Percentiles rank a stretch among this genome's conserved stretches.
These are phyloP conservation scores for Oreonectes daqikongensis DNA, from an alignment of 2,797 vertebrate genomes.

Conservation along the genomic window DNA sequence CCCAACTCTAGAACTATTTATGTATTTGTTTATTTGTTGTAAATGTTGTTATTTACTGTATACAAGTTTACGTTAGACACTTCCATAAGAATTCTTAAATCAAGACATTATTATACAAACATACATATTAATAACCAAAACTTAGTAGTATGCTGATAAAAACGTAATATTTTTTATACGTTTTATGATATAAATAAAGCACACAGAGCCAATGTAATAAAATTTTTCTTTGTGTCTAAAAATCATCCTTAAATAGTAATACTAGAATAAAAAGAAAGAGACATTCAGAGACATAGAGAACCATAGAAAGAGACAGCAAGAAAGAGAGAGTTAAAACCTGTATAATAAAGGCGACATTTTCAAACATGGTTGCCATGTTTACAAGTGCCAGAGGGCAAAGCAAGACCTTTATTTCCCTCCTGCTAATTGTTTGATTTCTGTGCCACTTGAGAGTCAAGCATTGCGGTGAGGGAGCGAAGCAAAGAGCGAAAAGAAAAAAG, in stretches of 20 bases:
- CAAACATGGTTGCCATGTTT: conserved; percentile 71
- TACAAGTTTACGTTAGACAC: background rate
- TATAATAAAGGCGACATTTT: conserved; percentile 66
- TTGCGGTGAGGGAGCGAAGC: conserved; percentile 34
- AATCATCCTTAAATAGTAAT: background rate
- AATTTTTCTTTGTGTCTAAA: background rate
- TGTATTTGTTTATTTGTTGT: conserved; percentile 1
- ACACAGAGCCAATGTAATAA: background rate
- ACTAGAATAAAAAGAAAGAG: background rate
- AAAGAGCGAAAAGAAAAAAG: conserved; percentile 44
- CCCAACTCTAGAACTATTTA: conserved; percentile 54
- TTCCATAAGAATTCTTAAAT: background rate
- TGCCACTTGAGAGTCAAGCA: conserved; percentile 73
- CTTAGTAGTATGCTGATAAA: background rate
- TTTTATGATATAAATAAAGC: background rate
- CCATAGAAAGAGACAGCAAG: background rate
- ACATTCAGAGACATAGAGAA: background rate
- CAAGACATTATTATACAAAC: background rate
- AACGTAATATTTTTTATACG: background rate
- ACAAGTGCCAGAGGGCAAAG: conserved; percentile 74
- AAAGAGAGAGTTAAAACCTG: conserved; percentile 58
- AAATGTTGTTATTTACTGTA: background rate
- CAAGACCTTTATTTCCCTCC: conserved; percentile 78
- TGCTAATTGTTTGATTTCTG: conserved; percentile 85
- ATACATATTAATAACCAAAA: background rate